Evolutionary conservation across 2,797 vertebrate species (phyloP).

Genomic region (Lerista edwardsae): DNA sequence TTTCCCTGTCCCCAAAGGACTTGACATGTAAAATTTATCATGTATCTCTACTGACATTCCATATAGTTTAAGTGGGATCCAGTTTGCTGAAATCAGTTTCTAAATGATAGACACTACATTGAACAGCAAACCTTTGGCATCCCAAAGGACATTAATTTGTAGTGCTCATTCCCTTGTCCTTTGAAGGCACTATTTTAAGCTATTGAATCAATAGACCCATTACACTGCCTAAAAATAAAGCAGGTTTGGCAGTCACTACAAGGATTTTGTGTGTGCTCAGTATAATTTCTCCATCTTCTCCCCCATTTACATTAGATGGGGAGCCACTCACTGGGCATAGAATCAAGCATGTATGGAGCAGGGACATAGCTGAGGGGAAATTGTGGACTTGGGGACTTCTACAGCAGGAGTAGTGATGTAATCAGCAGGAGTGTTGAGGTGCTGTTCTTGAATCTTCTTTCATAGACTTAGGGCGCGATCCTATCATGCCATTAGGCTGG

Average conservation of each 20-base stretch:
- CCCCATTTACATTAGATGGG: background rate
- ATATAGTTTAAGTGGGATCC: constrained; percentile 41
- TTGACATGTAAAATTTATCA: too few relatives aligned
- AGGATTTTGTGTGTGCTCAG: constrained; percentile 20
- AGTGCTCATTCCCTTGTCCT: constrained; percentile 9
- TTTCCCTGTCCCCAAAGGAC: too few relatives aligned
- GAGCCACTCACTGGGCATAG: background rate
- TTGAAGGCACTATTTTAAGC: constrained; percentile 40
- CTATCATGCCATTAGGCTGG: too few relatives aligned
- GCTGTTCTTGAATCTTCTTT: too few relatives aligned
- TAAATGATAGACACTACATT: background rate
- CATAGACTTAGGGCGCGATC: too few relatives aligned
- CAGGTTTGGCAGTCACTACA: constrained; percentile 22
- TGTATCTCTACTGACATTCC: background rate
- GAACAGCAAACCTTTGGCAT: background rate
- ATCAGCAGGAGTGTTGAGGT: too few relatives aligned
- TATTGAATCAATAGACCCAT: constrained; percentile 32
- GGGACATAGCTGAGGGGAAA: too few relatives aligned
- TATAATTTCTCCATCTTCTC: background rate
- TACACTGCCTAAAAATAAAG: constrained; percentile 32
- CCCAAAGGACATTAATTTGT: constrained; percentile 1
- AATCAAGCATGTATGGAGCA: background rate
- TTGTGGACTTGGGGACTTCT: background rate
- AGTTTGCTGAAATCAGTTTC: constrained; percentile 13
- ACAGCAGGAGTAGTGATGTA: too few relatives aligned